phyloP scores from a whole-genome alignment of 2,888 invertebrate genomes.

The Globia sparganii region DNA sequence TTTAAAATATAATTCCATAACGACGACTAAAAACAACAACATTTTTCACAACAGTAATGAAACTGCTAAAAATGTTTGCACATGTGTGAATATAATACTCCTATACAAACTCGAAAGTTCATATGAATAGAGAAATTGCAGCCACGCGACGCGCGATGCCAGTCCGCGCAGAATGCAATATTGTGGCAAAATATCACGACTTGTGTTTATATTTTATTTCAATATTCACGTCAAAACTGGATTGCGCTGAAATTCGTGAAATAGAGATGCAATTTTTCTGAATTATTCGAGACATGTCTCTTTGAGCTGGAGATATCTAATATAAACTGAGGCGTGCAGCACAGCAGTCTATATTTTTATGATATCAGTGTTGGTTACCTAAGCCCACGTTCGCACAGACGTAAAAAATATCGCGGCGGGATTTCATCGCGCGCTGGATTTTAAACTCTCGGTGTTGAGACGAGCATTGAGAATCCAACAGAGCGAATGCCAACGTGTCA shows the following conservation, averaged over 20 bases:
- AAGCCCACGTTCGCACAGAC: neutral
- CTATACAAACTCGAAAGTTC: slow-evolving; percentile 40
- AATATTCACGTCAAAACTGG: slow-evolving; percentile 53
- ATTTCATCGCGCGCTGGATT: too few relatives aligned
- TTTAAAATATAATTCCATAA: neutral
- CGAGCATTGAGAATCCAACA: neutral
- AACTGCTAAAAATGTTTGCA: too few relatives aligned
- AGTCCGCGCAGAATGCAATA: slow-evolving; percentile 56
- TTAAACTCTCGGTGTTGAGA: too few relatives aligned
- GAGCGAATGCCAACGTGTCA: too few relatives aligned
- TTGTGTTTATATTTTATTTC: slow-evolving; percentile 60
- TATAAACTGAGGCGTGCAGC: neutral
- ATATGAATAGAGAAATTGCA: slow-evolving; percentile 55
- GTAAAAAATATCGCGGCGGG: neutral
- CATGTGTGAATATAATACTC: slow-evolving; percentile 24
- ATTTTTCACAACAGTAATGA: neutral
- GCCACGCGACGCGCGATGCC: slow-evolving; percentile 18
- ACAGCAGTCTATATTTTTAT: too few relatives aligned
- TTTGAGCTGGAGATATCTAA: slow-evolving; percentile 28
- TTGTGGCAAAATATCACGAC: slow-evolving; percentile 52
- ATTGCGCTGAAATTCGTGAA: slow-evolving; percentile 41
- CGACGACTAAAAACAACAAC: neutral
- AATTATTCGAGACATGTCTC: slow-evolving; percentile 33
- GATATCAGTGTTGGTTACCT: neutral
- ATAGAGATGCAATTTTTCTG: slow-evolving; percentile 46